Conservation (phyloP, 2,888 invertebrate genomes). For the Nebria brevicollis region DNA sequence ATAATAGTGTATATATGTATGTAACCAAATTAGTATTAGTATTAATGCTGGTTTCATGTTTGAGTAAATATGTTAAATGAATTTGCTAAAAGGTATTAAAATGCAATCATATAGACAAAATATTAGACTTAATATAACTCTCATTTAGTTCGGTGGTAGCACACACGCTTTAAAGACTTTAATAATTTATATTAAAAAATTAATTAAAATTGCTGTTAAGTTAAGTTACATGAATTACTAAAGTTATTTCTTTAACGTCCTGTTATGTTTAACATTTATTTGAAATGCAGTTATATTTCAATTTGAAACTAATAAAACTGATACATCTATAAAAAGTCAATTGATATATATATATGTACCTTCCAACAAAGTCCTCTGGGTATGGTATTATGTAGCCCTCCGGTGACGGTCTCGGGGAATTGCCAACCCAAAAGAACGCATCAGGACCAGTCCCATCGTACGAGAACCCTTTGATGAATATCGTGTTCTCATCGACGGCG, state of each 20-base stretch:
- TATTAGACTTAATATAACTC: not conserved
- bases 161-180: not conserved
- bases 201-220: no score
- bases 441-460: slow-evolving; percentile 91
- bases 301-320: not conserved
- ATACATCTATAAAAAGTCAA: slow-evolving; percentile 5
- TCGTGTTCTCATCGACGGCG: slow-evolving; percentile 88
- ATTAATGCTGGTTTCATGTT: not conserved
- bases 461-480: slow-evolving; percentile 87
- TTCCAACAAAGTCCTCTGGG: slow-evolving; percentile 83
- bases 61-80: not conserved
- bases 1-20: not conserved
- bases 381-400: slow-evolving; percentile 87
- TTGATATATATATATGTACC: slow-evolving; percentile 66
- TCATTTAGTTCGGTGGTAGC: not conserved
- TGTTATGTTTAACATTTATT: no score
- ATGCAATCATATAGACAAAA: not conserved
- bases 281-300: no score
- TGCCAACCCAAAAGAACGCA: slow-evolving; percentile 92
- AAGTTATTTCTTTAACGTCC: no score
- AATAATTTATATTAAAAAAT: no score
- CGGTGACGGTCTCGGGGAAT: slow-evolving; percentile 80
- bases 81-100: not conserved
- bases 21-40: not conserved
- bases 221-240: no score